Evolutionary conservation across 2,113 vertebrate genomes (phyloP).

Genomic region (Pterocles burchelli): DNA sequence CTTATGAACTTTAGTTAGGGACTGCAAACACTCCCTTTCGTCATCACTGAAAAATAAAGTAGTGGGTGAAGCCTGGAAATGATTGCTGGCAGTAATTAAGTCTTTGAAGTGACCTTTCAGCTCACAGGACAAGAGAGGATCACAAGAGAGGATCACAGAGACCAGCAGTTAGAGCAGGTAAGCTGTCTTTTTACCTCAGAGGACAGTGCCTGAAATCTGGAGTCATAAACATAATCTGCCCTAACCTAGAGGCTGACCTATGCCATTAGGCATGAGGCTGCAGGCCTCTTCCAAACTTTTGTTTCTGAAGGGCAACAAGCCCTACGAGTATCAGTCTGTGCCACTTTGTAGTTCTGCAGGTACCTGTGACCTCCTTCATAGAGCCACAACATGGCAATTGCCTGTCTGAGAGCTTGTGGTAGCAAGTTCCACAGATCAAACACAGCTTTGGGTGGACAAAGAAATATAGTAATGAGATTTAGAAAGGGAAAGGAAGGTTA

Average conservation of each 20-base stretch:
- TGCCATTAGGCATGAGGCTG: background rate
- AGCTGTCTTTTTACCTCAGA: background rate
- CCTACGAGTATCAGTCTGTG: background rate
- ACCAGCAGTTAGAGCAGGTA: background rate
- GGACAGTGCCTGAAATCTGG: background rate
- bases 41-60: background rate
- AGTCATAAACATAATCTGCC: background rate
- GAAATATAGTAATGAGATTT: background rate
- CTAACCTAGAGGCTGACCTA: background rate
- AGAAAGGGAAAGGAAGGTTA: constrained; percentile 50
- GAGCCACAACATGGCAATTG: background rate
- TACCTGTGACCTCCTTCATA: background rate
- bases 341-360: background rate
- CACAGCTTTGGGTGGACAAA: background rate
- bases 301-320: background rate
- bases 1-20: background rate
- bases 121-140: background rate
- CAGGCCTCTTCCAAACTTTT: background rate
- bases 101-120: background rate
- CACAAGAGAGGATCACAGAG: background rate
- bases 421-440: background rate
- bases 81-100: background rate
- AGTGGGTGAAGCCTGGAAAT: background rate
- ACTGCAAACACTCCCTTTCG: background rate
- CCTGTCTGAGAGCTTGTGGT: background rate